Evolutionary conservation across 1,140 invertebrate genomes (phyloP).

Genomic region (Drosophila neocordata): DNA sequence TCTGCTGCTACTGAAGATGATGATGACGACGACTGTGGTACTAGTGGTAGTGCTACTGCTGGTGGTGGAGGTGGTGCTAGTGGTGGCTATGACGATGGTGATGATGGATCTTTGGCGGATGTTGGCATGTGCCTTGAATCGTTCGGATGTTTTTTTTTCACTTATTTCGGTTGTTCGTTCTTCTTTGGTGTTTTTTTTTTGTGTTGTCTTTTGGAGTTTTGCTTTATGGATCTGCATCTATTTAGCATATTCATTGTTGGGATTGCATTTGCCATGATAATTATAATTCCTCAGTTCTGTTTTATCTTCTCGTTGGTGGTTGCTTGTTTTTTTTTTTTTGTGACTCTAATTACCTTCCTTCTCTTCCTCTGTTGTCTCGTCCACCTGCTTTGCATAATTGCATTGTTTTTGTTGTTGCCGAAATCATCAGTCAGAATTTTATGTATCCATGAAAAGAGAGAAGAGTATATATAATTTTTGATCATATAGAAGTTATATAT

Average conservation of each 20-base stretch:
- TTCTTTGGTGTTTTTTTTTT: background rate
- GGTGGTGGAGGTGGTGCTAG: background rate
- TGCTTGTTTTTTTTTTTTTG: background rate
- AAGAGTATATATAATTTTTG: no score
- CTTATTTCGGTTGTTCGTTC: background rate
- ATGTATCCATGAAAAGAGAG: no score
- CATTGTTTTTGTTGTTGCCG: constrained; percentile 8
- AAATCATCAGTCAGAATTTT: constrained; percentile 10
- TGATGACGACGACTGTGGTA: background rate
- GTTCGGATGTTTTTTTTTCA: background rate
- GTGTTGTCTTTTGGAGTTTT: background rate
- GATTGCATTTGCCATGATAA: constrained; percentile 5
- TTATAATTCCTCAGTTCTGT: constrained; percentile 5
- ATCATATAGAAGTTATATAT: no score
- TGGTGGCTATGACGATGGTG: background rate
- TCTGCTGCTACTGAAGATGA: constrained; percentile 4
- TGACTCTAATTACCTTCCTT: constrained; percentile 1
- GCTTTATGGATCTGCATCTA: constrained; percentile 1
- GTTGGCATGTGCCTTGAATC: constrained; percentile 3
- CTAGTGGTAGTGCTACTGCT: background rate
- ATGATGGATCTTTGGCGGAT: constrained; percentile 5
- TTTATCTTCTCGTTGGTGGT: background rate
- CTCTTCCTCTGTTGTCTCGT: background rate
- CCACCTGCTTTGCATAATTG: constrained; percentile 1
- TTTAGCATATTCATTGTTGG: constrained; percentile 9